Evolutionary conservation across 2,113 vertebrate genomes (phyloP), one percentile per base, ranked within the genome.

Genomic region (Ictalurus punctatus): DNA sequence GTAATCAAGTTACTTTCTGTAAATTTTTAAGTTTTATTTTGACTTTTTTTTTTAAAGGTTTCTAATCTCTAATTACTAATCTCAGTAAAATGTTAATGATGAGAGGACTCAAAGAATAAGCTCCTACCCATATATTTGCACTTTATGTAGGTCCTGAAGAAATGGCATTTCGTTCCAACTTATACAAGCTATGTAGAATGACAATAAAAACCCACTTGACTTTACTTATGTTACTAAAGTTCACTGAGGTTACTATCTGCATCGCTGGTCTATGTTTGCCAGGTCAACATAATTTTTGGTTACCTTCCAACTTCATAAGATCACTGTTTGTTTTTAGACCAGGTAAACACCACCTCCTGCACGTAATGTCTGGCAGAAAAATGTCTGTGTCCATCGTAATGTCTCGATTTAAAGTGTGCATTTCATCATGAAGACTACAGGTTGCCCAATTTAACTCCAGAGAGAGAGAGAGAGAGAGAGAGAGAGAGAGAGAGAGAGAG

Each of bases 251-350:
- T 83, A 63, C 59, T 40, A 40, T 58, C 81, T 83, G 81, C 23
- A 61, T 27, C 21, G 23, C 80, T 83, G 80, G 30, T 61, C 30
- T 34, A 34, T 61, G 58, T 83, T 63, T 83, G 81, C 59, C 12
- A 83, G 30, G 81, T 83, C 58, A 83, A 83, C 58, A 83, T 8
- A 14, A 63, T 40, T 63, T 83, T 63, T 83, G 81, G 56, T 61
- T 59, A 82, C 3, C 30, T 21, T 82, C 56, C 44, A 59, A 54
- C 54, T n/a, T 80, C 73, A 85, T 56, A 78, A 81, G 25, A 17
- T 27, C 21, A 25, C 79, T 56, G 81, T 90, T 91, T 86, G 81
- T 86, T 85, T 88, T 61, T 78, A 78, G 63, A 90, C 69, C 67
- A 61, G 85, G 69, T 89, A 86, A 89, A 71, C 89, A 74, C 59